Percentiles rank a stretch among this genome's conserved stretches.
Conservation (phyloP, 1,140 invertebrate species). For the Achatina immaculata region DNA sequence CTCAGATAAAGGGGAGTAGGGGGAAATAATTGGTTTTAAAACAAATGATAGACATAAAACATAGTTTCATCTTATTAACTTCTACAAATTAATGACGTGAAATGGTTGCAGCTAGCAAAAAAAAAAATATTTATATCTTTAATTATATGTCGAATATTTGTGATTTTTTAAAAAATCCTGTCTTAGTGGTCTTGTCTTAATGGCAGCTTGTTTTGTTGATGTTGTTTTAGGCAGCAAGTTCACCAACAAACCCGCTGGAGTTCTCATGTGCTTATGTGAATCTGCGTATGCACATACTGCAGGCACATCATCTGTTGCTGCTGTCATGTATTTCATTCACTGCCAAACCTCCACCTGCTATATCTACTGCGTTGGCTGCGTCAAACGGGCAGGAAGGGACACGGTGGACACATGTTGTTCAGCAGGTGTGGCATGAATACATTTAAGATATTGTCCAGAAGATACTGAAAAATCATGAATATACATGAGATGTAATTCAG, state of each 20-base stretch:
- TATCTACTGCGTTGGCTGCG: conserved; percentile 84
- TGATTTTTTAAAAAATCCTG: too few relatives aligned
- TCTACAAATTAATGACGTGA: too few relatives aligned
- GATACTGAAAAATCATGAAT: neutral
- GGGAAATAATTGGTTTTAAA: too few relatives aligned
- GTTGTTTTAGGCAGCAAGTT: conserved; percentile 76
- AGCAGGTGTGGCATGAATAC: conserved; percentile 76
- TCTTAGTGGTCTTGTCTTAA: too few relatives aligned
- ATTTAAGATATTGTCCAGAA: neutral
- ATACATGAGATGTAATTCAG: neutral
- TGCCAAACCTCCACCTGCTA: conserved; percentile 92
- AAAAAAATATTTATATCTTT: too few relatives aligned
- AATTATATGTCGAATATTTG: too few relatives aligned
- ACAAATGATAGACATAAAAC: too few relatives aligned
- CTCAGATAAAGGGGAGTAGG: too few relatives aligned
- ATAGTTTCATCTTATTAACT: too few relatives aligned
- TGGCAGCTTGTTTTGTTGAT: neutral
- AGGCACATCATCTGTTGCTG: conserved; percentile 81
- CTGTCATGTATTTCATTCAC: conserved; percentile 77
- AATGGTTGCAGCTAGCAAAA: too few relatives aligned
- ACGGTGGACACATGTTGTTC: conserved; percentile 85
- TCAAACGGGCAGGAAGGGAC: conserved; percentile 85
- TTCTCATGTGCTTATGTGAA: conserved; percentile 84
- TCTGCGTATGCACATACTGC: conserved; percentile 82
- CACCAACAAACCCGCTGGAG: conserved; percentile 77